Evolutionary conservation across 2,888 invertebrate genomes (phyloP).

Genomic region (Aethes cnicana): DNA sequence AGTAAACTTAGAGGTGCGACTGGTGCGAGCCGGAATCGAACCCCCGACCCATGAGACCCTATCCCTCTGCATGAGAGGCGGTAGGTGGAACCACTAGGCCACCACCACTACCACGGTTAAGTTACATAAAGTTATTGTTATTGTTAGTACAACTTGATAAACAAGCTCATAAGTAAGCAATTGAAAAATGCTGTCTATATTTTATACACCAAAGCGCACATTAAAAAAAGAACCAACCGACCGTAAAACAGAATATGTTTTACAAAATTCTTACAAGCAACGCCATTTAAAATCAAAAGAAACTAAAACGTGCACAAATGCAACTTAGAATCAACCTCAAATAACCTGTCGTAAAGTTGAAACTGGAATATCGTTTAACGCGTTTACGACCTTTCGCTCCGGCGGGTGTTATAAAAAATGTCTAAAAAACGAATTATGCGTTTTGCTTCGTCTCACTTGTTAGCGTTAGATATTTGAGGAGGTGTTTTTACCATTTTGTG

Average conservation of each 20-base stretch:
- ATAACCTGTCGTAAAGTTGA: background rate
- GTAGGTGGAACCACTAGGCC: too few relatives aligned
- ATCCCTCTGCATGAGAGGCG: too few relatives aligned
- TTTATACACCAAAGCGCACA: conserved; percentile 18
- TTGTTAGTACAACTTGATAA: conserved; percentile 11
- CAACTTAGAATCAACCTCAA: background rate
- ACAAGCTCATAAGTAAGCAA: too few relatives aligned
- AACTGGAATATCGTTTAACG: background rate
- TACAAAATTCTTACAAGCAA: conserved; percentile 56
- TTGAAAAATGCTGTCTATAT: too few relatives aligned
- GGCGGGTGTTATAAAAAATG: conserved; percentile 21
- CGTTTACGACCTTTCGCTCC: conserved; percentile 1
- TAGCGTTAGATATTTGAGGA: conserved; percentile 42
- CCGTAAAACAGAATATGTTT: conserved; percentile 49
- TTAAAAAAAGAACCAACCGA: conserved; percentile 36
- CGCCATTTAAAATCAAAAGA: conserved; percentile 4
- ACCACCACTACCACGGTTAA: too few relatives aligned
- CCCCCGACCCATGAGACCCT: too few relatives aligned
- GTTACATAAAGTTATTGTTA: too few relatives aligned
- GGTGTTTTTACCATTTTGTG: conserved; percentile 33
- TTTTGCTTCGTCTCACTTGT: conserved; percentile 35
- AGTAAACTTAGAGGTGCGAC: too few relatives aligned
- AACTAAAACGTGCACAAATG: conserved; percentile 33
- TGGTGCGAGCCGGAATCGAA: too few relatives aligned
- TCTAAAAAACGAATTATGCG: conserved; percentile 45